Base-by-base conservation (phyloP, 2,113 vertebrate genomes). In the Clarias magur region DNA sequence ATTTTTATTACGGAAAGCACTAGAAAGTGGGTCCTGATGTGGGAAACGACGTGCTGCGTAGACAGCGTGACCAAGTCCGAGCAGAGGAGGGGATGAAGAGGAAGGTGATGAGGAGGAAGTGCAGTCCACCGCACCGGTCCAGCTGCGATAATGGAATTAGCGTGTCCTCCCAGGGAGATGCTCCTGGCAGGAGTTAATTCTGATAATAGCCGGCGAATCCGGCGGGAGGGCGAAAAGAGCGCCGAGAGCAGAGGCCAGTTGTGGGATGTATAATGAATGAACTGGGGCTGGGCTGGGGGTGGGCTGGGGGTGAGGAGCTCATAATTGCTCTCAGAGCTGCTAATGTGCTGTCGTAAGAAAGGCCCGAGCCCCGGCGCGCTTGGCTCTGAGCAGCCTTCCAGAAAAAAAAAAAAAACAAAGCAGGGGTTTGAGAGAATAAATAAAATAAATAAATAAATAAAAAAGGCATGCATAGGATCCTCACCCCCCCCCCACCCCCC, bases 61-160 rank as follows among this genome's bases (percentile, higher is more conserved):
- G 12, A 19, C 30, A 13, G n/a, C 1, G 65, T 67, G n/a, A 67
- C 68, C 16, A 53, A 23, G 3, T 53, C 42, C 1, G 10, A 78
- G 11, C n/a, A 91, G 91, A 92, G 89, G 87, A 48, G 62, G 54
- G 63, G 84, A 34, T 16, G 57, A 21, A 60, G 75, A 59, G 72
- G 80, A 70, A 53, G 65, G 78, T 59, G 83, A 85, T 42, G 59
- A 85, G 80, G 73, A 82, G 70, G 70, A 87, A n/a, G 17, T 80
- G 78, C 34, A 60, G 30, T 21, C 21, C 23, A 42, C 79, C 57
- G 62, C 54, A 81, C 21, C 89, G 70, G 93, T 94, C 94, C 94
- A 95, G 93, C 93, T 92, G 94, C 93, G 94, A 95, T 95, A 95
- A 95, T 95, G 95, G 95, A 95, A 95, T 95, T 95, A 94, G 93